phyloP scores from a whole-genome alignment of 2,797 vertebrate genomes.

The Monodelphis domestica region DNA sequence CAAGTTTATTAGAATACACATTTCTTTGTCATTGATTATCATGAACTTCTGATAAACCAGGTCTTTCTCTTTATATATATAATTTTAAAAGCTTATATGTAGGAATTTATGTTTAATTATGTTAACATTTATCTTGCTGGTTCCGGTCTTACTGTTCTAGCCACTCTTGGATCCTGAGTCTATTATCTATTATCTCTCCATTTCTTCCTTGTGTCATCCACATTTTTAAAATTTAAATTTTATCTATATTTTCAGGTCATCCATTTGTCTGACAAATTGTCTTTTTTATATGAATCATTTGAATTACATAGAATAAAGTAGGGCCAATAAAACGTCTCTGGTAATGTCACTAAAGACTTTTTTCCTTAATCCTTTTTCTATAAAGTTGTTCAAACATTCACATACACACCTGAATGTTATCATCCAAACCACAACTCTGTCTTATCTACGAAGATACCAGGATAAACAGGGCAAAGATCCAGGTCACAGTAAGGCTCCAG shows the following conservation, averaged over 20 bases:
- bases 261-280: neutral
- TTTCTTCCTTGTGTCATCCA: neutral
- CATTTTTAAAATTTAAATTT: neutral
- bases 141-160: neutral
- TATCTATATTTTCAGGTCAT: neutral
- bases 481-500: neutral
- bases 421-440: neutral
- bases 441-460: neutral
- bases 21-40: neutral
- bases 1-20: neutral
- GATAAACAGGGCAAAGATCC: neutral
- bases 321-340: neutral
- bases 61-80: neutral
- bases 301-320: neutral
- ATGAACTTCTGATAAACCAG: too few species aligned
- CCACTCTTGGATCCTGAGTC: neutral
- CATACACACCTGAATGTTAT: neutral
- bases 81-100: neutral
- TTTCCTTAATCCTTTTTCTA: neutral
- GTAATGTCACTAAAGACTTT: neutral
- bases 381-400: neutral
- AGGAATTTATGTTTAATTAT: neutral
- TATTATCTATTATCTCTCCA: neutral
- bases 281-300: neutral
- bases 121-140: neutral